Evolutionary conservation across 2,888 invertebrate genomes (phyloP).

Genomic region (Dendrolimus houi): DNA sequence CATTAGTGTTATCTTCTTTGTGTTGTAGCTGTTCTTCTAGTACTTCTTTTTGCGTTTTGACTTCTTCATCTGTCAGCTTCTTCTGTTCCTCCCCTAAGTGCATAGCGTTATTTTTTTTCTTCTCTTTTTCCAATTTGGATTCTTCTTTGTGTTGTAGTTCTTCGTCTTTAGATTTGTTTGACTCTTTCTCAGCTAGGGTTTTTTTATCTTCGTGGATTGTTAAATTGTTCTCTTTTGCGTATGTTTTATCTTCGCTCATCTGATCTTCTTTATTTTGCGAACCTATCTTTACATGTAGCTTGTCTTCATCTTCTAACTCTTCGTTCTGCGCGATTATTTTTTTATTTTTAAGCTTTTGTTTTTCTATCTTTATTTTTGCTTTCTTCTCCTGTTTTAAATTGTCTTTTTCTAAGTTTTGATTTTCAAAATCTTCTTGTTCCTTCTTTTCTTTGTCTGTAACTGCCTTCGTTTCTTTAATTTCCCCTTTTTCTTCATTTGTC

Average conservation of each 20-base stretch:
- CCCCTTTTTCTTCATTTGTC: slow-evolving; percentile 6
- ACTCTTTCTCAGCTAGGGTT: background rate
- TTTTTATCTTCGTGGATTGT: too few species aligned
- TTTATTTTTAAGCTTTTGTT: slow-evolving; percentile 7
- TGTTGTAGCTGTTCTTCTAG: slow-evolving; percentile 7
- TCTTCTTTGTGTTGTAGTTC: slow-evolving; percentile 3
- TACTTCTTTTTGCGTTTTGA: background rate
- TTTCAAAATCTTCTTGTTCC: slow-evolving; percentile 9
- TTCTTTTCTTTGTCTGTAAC: slow-evolving; percentile 6
- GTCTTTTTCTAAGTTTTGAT: slow-evolving; percentile 9
- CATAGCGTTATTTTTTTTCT: background rate
- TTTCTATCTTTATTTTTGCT: slow-evolving; percentile 6
- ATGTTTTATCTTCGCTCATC: too few species aligned
- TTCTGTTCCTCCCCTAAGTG: background rate
- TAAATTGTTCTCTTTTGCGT: too few species aligned
- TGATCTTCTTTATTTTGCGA: too few species aligned
- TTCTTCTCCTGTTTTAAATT: slow-evolving; percentile 7
- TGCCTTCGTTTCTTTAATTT: slow-evolving; percentile 6
- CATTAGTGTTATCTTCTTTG: slow-evolving; percentile 6
- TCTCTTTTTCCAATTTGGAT: background rate
- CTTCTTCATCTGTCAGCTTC: background rate
- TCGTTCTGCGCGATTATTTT: slow-evolving; percentile 6
- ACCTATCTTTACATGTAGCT: too few species aligned
- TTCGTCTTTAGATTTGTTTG: background rate
- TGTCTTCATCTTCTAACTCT: background rate